Evolutionary conservation across 1,140 invertebrate species (phyloP).

Genomic region (Drosophila azteca): DNA sequence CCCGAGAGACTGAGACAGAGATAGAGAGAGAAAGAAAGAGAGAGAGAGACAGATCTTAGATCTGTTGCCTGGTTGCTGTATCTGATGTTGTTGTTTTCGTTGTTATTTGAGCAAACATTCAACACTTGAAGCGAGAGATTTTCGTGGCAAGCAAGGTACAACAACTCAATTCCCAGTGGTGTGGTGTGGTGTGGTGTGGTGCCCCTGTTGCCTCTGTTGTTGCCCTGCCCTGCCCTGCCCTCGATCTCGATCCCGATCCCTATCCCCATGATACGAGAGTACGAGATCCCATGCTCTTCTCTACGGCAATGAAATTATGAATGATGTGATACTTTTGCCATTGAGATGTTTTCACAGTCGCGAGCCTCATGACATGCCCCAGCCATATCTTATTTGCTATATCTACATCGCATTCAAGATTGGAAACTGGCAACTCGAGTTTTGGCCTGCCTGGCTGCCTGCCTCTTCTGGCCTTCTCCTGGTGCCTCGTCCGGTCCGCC

Average conservation of each 20-base stretch:
- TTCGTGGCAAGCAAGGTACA: constrained; percentile 79
- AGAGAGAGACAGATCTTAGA: constrained; percentile 59
- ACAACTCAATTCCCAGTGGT: constrained; percentile 70
- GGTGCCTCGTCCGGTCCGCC: too few species aligned
- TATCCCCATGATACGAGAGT: constrained; percentile 22
- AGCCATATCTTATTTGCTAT: constrained; percentile 82
- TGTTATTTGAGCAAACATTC: constrained; percentile 82
- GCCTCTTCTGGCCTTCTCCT: too few species aligned
- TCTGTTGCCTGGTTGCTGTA: constrained; percentile 34
- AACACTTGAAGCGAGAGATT: constrained; percentile 81
- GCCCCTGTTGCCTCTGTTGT: background rate
- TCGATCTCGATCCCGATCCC: background rate
- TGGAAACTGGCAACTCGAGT: constrained; percentile 46
- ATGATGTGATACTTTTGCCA: constrained; percentile 83
- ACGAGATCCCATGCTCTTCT: constrained; percentile 19
- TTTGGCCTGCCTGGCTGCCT: constrained; percentile 5
- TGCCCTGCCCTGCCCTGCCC: background rate
- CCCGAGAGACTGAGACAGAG: constrained; percentile 46
- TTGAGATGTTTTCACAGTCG: constrained; percentile 82
- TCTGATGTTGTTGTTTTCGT: constrained; percentile 47
- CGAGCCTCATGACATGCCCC: constrained; percentile 76
- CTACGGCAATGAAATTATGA: constrained; percentile 80
- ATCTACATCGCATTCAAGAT: constrained; percentile 68
- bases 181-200: background rate
- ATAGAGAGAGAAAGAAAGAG: constrained; percentile 50